Evolutionary conservation across 1,140 invertebrate species (phyloP).

Genomic region (Acyrthosiphon pisum): DNA sequence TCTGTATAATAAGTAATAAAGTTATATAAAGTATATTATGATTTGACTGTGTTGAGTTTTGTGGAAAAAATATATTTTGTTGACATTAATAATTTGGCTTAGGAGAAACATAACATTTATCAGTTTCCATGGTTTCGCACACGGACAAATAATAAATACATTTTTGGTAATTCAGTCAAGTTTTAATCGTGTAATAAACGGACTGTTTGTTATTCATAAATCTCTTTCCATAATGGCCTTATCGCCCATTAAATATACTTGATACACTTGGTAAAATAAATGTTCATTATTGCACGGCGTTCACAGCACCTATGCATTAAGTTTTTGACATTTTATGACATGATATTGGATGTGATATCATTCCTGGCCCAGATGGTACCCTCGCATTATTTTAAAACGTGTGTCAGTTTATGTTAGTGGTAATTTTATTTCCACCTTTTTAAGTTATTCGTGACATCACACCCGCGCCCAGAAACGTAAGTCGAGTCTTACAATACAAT

Average conservation of each 20-base stretch:
- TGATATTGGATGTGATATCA: not conserved
- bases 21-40: not conserved
- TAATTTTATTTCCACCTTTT: not conserved
- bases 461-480: not conserved
- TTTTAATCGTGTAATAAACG: not conserved
- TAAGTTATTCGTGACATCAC: not conserved
- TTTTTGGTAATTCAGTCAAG: not conserved
- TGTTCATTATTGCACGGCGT: not conserved
- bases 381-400: not conserved
- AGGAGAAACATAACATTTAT: not conserved
- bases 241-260: not conserved
- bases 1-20: not conserved
- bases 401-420: not conserved
- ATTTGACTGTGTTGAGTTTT: not conserved
- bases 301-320: not conserved
- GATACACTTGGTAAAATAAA: not conserved
- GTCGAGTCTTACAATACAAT: not conserved
- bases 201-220: not conserved
- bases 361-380: not conserved
- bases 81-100: not conserved
- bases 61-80: not conserved
- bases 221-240: not conserved
- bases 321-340: not conserved
- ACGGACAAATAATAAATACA: not conserved
- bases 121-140: not conserved